These are phyloP conservation scores for Margarornis squamiger DNA, from an alignment of 2,797 vertebrate species.

Conservation along the genomic window DNA sequence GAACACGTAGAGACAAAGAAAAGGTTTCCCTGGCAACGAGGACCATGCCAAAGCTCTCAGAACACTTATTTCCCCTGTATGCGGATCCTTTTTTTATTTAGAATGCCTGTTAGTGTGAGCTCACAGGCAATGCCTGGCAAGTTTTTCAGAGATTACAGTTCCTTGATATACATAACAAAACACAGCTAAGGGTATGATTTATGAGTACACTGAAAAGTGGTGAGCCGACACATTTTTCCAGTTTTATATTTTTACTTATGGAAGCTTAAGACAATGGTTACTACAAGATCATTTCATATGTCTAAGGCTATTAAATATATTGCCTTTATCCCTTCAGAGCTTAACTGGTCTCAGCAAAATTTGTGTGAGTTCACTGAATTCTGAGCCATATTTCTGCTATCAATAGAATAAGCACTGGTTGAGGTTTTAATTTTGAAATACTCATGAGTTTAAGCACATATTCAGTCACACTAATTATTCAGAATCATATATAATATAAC, in stretches of 20 bases:
- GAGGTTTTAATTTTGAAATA: not conserved
- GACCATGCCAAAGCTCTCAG: conserved; percentile 74
- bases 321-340: not conserved
- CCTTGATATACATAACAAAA: conserved; percentile 2
- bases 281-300: not conserved
- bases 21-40: conserved; percentile 80
- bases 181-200: not conserved
- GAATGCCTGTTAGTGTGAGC: conserved; percentile 60
- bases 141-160: conserved; percentile 58
- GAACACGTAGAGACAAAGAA: conserved; percentile 81
- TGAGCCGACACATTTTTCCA: not conserved
- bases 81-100: conserved; percentile 67
- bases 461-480: not conserved
- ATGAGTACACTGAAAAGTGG: not conserved
- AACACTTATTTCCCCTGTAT: conserved; percentile 67
- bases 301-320: not conserved
- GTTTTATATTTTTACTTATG: not conserved
- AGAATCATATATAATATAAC: not conserved
- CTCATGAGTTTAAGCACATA: not conserved
- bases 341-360: not conserved
- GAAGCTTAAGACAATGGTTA: not conserved
- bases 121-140: conserved; percentile 64
- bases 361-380: not conserved
- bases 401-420: not conserved
- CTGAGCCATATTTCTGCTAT: not conserved